Evolutionary conservation across 2,888 invertebrate genomes (phyloP), one percentile per base, ranked within the genome.

Genomic region (Ichneumoninae sp.): DNA sequence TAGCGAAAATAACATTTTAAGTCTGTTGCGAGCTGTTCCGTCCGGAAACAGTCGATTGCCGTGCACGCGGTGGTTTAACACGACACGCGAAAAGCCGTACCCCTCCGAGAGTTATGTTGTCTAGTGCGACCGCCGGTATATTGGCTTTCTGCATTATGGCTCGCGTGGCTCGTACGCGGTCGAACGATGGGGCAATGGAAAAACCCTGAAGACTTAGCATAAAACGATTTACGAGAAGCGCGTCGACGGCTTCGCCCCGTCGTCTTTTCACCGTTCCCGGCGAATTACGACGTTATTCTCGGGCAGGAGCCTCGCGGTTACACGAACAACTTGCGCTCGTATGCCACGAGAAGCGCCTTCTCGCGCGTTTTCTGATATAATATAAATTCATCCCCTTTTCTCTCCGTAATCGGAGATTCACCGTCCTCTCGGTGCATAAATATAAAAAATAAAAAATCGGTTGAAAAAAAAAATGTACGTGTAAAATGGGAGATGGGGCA

Each of bases 151-250:
- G 54, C 66, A 73, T 80, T 71, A 73, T 57, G 57, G 22, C 57
- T 57, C 26, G 57, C 57, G 78, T 69, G 78, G 78, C 52, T 83
- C 60, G 71, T 69, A 71, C 71, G 50, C 76, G 66, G 76, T 30
- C 66, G 57, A 79, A 79, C 65, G 54, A 65, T 47, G 57, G 68
- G 57, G 60, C 30, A 16, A 54, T n/a, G 22, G 26, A 30, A 80
- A 60, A 71, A 71, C 77, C 76, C 74, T 60, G 33, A 71, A 66
- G 73, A 63, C 60, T 83, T 76, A 73, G 77, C 89, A 89, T 89
- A 89, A 89, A 89, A 87, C 89, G 87, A 91, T 89, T 91, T 89
- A 89, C 86, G 88, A 89, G 84, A 26, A 71, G 68, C 54, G 79
- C 71, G 71, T 80, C 75, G 78, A 65, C 69, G 71, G 63, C 66